phyloP scores from a whole-genome alignment of 1,140 invertebrate genomes.

The Acyrthosiphon pisum region DNA sequence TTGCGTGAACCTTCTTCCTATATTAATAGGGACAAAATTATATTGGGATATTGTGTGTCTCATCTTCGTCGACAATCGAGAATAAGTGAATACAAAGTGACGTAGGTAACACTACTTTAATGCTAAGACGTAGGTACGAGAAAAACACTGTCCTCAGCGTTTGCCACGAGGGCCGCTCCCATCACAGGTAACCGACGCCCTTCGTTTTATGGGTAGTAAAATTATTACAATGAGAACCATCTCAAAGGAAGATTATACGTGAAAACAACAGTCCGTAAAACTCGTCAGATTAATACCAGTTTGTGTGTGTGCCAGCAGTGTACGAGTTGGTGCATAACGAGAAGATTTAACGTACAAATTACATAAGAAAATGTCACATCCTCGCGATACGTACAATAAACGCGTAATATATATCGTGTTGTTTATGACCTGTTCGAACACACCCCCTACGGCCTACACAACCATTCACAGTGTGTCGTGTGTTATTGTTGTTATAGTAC shows the following conservation, averaged over 20 bases:
- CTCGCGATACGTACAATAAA: neutral
- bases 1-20: neutral
- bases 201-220: neutral
- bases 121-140: neutral
- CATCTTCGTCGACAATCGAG: neutral
- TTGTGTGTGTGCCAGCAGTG: neutral
- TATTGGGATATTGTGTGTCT: no score
- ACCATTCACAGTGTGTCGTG: neutral
- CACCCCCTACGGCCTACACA: neutral
- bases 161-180: neutral
- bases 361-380: neutral
- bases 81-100: neutral
- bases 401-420: neutral
- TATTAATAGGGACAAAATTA: no score
- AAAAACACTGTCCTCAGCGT: neutral
- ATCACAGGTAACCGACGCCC: neutral
- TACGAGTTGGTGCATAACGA: neutral
- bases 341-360: neutral
- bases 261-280: neutral
- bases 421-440: neutral
- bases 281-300: neutral
- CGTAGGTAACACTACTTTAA: neutral
- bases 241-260: neutral
- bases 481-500: neutral
- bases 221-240: neutral